Percentiles rank a stretch among this genome's conserved stretches.
phyloP scores from a whole-genome alignment of 1,140 invertebrate species.

The Drosophila bipectinata region DNA sequence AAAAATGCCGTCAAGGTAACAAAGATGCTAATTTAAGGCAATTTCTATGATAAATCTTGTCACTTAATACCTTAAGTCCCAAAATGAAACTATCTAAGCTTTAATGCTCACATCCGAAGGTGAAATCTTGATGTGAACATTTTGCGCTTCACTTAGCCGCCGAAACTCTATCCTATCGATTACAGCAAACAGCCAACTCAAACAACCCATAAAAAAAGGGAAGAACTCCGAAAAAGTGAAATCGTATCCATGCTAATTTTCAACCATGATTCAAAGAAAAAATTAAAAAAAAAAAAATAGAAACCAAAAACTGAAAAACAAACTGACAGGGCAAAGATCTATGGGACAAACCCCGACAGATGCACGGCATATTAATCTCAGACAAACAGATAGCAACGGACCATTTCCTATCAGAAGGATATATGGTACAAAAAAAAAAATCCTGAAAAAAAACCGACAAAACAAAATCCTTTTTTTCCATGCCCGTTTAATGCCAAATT shows the following conservation, averaged over 20 bases:
- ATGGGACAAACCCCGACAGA: slow-evolving; percentile 69
- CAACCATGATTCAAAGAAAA: slow-evolving; percentile 57
- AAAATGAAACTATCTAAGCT: slow-evolving; percentile 6
- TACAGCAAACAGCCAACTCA: slow-evolving; percentile 35
- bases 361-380: slow-evolving; percentile 82
- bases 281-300: slow-evolving; percentile 27
- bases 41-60: not conserved
- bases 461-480: slow-evolving; percentile 66
- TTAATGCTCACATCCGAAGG: not conserved
- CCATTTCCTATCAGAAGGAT: slow-evolving; percentile 64
- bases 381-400: slow-evolving; percentile 75
- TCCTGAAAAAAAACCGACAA: slow-evolving; percentile 39
- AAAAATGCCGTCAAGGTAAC: not conserved
- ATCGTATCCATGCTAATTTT: slow-evolving; percentile 80
- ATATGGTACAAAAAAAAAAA: slow-evolving; percentile 43
- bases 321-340: slow-evolving; percentile 65
- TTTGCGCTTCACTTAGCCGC: slow-evolving; percentile 38
- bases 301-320: slow-evolving; percentile 52
- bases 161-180: slow-evolving; percentile 59
- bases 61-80: not conserved
- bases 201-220: slow-evolving; percentile 13
- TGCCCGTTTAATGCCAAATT: slow-evolving; percentile 80
- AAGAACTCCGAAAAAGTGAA: slow-evolving; percentile 58
- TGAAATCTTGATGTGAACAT: slow-evolving; percentile 31
- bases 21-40: not conserved